Evolutionary conservation across 1,140 invertebrate species (phyloP), one percentile per base, ranked within the genome.

Genomic region (Triops longicaudatus): DNA sequence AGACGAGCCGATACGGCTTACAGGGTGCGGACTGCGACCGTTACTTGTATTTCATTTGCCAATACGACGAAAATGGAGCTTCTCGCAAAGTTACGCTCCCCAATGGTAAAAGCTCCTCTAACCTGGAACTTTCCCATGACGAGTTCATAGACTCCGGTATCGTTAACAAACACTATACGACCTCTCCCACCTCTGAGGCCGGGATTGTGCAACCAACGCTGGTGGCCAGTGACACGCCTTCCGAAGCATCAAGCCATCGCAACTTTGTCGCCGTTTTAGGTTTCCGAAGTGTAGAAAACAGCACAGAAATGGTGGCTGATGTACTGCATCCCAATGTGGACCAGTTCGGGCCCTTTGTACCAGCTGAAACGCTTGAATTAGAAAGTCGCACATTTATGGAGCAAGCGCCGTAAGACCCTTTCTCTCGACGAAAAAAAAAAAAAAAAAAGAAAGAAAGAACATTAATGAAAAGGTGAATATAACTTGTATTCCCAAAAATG

Each of bases 1-100:
- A 86, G 0, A 84, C 87, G 1, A 85, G 87, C 76, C 86, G 87
- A 71, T 92, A 92, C 80, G 83, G 84, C 3, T 31, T 77, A 27
- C 76, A 77, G 43, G 76, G 76, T 17, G 26, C 72, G 31, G 76
- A 77, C 42, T 77, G 76, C 26, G 72, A 77, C 12, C 72, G 76
- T 9, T 77, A 77, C 44, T 43, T 77, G 72, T 77, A 77, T 22
- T 77, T 73, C 41, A 73, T 77, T 73, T 77, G 76, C 72, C 63
- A 77, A 22, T 77, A 73, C n/a, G 74, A 75, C n/a, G 41, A 22
- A n/a, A 75, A 75, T 43, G 27, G 37, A 26, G 43, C 43, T 28
- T 26, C 43, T 26, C 74, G 50, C 22, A 17, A 22, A 3, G 50
- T 63, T 63, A 5, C 14, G 10, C 50, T n/a, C 17, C 22, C n/a